A percentile compares a stretch with the other conserved stretches of the same genome.
Conservation (phyloP, 2,113 vertebrate genomes). For the Menidia beryllina region DNA sequence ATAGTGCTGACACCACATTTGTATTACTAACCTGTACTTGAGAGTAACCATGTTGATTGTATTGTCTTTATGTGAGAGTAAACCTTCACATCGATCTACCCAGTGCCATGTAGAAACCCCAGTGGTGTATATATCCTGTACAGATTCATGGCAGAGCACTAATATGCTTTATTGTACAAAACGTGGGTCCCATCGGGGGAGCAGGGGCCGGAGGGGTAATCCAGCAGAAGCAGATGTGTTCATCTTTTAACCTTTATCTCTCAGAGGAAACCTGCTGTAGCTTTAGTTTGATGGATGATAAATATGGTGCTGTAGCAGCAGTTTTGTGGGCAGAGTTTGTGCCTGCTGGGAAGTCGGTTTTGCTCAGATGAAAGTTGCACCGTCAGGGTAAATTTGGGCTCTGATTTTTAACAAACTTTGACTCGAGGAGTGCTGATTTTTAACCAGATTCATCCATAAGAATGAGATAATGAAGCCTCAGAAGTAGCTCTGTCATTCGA, state of each 20-base stretch:
- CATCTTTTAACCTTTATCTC: no score
- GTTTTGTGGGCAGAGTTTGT: no score
- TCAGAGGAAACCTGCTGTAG: not conserved
- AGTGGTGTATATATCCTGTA: conserved; percentile 98
- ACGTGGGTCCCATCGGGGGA: conserved; percentile 78
- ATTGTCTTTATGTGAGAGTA: conserved; percentile 93
- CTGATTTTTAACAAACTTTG: not conserved
- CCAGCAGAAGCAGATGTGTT: not conserved
- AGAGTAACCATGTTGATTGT: conserved; percentile 96
- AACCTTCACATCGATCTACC: conserved; percentile 87
- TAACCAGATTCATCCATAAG: no score
- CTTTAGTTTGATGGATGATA: not conserved
- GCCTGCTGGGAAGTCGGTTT: no score
- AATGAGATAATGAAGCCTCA: no score
- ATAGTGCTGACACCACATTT: conserved; percentile 82
- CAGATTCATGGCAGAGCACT: conserved; percentile 89
- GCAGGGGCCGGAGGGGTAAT: conserved; percentile 26
- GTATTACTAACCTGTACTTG: conserved; percentile 92
- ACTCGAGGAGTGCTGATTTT: no score
- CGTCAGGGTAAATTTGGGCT: not conserved
- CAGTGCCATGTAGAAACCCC: conserved; percentile 89
- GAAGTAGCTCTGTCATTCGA: no score
- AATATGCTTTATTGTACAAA: conserved; percentile 85
- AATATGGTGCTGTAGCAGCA: not conserved
- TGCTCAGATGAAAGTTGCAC: no score